phyloP scores from a whole-genome alignment of 2,888 invertebrate species.

The Polydrusus cervinus region DNA sequence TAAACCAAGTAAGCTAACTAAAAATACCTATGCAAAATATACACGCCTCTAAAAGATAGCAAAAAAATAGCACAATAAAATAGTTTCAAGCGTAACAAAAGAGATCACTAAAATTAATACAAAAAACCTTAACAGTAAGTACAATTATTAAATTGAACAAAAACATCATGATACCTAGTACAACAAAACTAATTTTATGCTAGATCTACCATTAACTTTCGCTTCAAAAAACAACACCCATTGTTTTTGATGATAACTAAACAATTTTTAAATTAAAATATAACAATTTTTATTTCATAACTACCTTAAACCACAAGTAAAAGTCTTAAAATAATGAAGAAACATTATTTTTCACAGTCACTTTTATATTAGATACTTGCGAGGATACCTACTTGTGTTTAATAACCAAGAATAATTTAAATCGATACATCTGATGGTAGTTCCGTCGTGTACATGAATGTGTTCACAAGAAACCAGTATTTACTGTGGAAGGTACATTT shows the following conservation, averaged over 20 bases:
- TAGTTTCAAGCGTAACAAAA: constrained; percentile 32
- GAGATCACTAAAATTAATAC: constrained; percentile 33
- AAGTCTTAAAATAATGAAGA: constrained; percentile 23
- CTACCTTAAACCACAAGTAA: constrained; percentile 33
- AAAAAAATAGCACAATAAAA: constrained; percentile 23
- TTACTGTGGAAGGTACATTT: too few relatives aligned
- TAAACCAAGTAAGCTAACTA: too few relatives aligned
- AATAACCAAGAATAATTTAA: not conserved
- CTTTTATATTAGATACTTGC: not conserved
- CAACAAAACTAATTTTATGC: constrained; percentile 12
- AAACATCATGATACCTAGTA: constrained; percentile 10
- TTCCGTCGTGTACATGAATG: too few relatives aligned
- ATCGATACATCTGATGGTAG: not conserved
- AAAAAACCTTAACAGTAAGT: not conserved
- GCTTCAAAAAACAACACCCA: constrained; percentile 3
- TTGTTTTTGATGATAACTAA: constrained; percentile 22
- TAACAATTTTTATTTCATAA: constrained; percentile 21
- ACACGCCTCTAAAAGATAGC: not conserved
- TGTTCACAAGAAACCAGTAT: too few relatives aligned
- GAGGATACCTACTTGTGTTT: too few relatives aligned
- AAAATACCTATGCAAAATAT: not conserved
- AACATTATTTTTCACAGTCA: constrained; percentile 11
- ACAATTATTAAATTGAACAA: constrained; percentile 13
- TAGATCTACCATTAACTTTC: constrained; percentile 11
- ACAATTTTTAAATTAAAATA: constrained; percentile 32